phyloP scores from a whole-genome alignment of 2,888 invertebrate species.

The Aplocera efformata region DNA sequence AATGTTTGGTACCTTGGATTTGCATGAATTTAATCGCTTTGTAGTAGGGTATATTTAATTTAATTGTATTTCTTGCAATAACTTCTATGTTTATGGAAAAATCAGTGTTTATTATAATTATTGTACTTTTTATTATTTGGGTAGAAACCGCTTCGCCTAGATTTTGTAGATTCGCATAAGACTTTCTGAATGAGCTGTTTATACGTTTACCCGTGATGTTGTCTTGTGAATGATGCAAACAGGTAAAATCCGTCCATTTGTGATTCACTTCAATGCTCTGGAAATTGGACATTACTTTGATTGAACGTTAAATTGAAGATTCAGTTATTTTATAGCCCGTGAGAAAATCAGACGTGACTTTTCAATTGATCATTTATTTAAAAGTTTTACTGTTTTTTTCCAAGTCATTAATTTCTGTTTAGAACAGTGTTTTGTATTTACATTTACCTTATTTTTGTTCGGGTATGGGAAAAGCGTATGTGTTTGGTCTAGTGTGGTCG shows the following conservation, averaged over 20 bases:
- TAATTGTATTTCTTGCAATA: no score
- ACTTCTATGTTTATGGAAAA: no score
- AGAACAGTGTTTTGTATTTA: no score
- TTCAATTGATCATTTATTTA: background rate
- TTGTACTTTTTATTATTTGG: no score
- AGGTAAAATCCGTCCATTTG: slow-evolving; percentile 15
- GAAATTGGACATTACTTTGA: background rate
- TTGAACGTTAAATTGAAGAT: background rate
- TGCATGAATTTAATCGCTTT: no score
- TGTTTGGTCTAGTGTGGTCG: slow-evolving; percentile 16
- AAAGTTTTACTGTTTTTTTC: background rate
- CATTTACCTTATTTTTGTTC: background rate
- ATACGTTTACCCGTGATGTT: background rate
- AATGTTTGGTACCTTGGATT: no score
- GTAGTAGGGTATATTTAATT: no score
- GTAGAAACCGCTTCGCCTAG: no score
- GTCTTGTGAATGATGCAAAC: slow-evolving; percentile 7
- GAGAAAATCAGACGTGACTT: slow-evolving; percentile 6
- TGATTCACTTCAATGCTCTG: slow-evolving; percentile 15
- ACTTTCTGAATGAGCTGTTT: no score
- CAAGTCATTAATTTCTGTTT: background rate
- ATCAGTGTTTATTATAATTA: no score
- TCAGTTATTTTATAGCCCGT: slow-evolving; percentile 7
- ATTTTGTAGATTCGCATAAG: no score
- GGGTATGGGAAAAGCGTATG: slow-evolving; percentile 14